Conservation (phyloP, 2,888 invertebrate genomes). For the Apomyelois bistriatella region DNA sequence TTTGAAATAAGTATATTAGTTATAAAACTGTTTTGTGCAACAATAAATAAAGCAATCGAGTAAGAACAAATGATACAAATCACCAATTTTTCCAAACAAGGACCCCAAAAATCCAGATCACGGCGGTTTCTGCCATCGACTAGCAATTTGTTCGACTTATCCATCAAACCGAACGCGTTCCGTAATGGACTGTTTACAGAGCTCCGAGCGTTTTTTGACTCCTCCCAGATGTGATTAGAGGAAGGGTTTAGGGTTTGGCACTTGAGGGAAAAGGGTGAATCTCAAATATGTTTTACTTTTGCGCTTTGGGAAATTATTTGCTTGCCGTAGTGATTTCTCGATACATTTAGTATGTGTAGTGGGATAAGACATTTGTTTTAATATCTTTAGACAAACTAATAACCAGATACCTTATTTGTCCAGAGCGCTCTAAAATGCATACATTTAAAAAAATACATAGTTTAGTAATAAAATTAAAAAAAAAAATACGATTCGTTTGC, state of each 20-base stretch:
- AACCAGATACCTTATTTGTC: no score
- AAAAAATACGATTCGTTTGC: no score
- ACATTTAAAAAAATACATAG: no score
- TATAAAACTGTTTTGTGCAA: no score
- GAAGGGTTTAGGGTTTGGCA: conserved; percentile 6
- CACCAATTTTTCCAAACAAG: conserved; percentile 16
- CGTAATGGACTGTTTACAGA: conserved; percentile 23
- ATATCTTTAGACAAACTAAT: no score
- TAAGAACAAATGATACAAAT: no score
- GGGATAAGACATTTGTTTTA: no score
- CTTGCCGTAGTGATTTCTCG: background rate
- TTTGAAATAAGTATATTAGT: no score
- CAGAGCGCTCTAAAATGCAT: no score
- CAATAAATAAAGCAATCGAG: no score
- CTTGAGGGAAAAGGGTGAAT: conserved; percentile 12
- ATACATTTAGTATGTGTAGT: background rate
- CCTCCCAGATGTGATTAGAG: conserved; percentile 15
- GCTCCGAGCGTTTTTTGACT: conserved; percentile 12
- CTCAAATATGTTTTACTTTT: conserved; percentile 11
- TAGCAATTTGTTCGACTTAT: conserved; percentile 25
- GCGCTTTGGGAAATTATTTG: background rate
- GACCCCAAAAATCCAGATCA: conserved; percentile 19
- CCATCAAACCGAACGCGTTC: conserved; percentile 16
- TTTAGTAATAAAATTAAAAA: no score
- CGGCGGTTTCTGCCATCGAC: conserved; percentile 20